Base-by-base conservation (phyloP, 2,797 vertebrate genomes). In the Aplochiton taeniatus region DNA sequence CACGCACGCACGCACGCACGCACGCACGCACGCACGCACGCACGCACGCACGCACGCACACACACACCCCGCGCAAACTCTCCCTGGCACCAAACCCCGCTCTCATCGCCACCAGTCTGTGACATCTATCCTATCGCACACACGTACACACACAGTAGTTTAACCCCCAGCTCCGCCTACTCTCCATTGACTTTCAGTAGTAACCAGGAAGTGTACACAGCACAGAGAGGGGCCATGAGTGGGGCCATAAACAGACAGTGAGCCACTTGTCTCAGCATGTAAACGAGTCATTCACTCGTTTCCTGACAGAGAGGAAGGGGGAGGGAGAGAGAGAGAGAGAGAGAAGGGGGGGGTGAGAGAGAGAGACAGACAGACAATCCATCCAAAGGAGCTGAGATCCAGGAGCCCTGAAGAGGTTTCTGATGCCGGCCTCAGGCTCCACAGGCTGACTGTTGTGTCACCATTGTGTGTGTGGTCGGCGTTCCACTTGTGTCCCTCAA, bases 191-290 rank as follows among this genome's bases (percentile, higher is more conserved):
- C 62, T 46, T 63, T 52, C 58, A 18, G 58, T 13, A 16, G 66
- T 19, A 76, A 78, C 75, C 63, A 81, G 84, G 79, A 87, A 67
- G 80, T 72, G 63, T 63, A 70, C 63, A 73, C 57, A 64, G 77
- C 47, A 49, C 51, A 45, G 60, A 65, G 41, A 66, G 42, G 61
- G 81, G 81, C 70, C 77, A 77, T 78, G 83, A 85, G 31, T 31
- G 62, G 48, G 70, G 71, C 75, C 75, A 80, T 87, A 82, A 86
- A 90, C 80, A 81, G 66, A 86, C 69, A 82, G 67, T 76, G 80
- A 78, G 71, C 81, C 72, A 80, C 70, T 87, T 85, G 65, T 74
- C 63, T 58, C 65, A 67, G 73, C 55, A 48, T 57, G 79, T 84
- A 85, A 89, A 89, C 78, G 80, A 84, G 64, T 72, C 57, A 71